These are phyloP conservation scores for Caenorhabditis sp. DNA, from an alignment of 2,888 invertebrate genomes.

Conservation along the genomic window DNA sequence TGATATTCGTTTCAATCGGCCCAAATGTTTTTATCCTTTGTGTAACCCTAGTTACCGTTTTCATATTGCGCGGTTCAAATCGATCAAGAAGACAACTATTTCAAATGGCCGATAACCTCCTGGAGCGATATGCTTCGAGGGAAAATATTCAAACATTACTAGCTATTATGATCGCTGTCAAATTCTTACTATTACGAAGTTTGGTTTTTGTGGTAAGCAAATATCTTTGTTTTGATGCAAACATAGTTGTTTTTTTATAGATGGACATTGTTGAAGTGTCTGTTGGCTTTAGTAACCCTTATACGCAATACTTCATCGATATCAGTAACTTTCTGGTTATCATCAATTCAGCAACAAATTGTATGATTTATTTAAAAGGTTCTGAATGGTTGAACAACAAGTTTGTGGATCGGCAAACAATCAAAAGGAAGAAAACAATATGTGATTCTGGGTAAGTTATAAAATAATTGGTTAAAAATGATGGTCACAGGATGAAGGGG, in stretches of 20 bases:
- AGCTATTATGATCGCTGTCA: constrained; percentile 61
- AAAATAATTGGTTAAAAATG: neutral
- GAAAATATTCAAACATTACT: constrained; percentile 65
- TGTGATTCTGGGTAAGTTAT: constrained; percentile 50
- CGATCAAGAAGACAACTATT: constrained; percentile 59
- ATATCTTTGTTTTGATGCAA: no score
- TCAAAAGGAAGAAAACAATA: constrained; percentile 63
- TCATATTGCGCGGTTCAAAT: constrained; percentile 60
- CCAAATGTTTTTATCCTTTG: constrained; percentile 62
- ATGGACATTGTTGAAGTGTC: constrained; percentile 63
- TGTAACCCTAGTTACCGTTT: constrained; percentile 56
- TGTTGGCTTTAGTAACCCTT: constrained; percentile 37
- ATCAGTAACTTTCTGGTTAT: constrained; percentile 63
- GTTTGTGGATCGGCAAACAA: constrained; percentile 56
- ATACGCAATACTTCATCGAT: constrained; percentile 42
- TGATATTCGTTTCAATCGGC: constrained; percentile 64
- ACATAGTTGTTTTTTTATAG: constrained; percentile 51
- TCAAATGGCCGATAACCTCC: constrained; percentile 60
- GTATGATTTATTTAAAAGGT: constrained; percentile 63
- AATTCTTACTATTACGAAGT: constrained; percentile 62
- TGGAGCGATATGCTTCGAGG: constrained; percentile 58
- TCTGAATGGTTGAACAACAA: constrained; percentile 58
- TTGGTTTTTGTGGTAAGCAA: constrained; percentile 55
- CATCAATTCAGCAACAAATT: constrained; percentile 67
- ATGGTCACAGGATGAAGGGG: no score